Evolutionary conservation across 2,113 vertebrate species (phyloP), one percentile per base, ranked within the genome.

Genomic region (Epinephelus fuscoguttatus): DNA sequence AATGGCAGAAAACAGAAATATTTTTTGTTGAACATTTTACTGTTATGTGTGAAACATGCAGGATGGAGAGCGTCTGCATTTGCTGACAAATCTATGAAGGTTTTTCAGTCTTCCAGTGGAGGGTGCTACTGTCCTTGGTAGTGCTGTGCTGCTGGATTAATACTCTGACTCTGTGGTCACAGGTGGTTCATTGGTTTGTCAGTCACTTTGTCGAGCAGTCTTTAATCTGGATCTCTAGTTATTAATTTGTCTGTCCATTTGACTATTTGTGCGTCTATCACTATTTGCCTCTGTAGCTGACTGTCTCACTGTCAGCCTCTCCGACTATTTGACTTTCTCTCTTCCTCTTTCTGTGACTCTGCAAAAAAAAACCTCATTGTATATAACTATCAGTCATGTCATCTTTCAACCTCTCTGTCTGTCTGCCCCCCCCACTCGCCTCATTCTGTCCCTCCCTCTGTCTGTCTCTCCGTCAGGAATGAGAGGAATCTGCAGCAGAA

Each of bases 401-500:
- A 45, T 64, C 33, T 15, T 57, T 40, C 40, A 18, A 40, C 2
- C 23, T 18, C 42, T 23, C 76, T 47, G 30, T 55, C 49, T 1
- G 12, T 64, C 21, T 61, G 42, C 45, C 42, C 59, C 59, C 45
- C 7, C 27, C 49, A 21, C 40, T 42, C 0, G 27, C 55, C 66
- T 61, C 49, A 21, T 61, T 75, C 69, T 21, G 27, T 76, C 80
- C 70, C 27, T 40, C 33, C 47, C 66, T 55, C 49, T 60, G 83
- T 81, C 78, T 61, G 61, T 69, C 47, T 59, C 61, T 80, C 73
- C 4, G 63, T 74, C 77, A 86, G 87, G 91, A 94, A 95, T 94
- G 93, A 91, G 59, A 91, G 86, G 91, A 95, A 95, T 95, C 90
- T 80, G 91, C 88, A 93, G 89, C 85, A 87, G 79, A 87, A 83